These are phyloP conservation scores for Amblyteles armatorius DNA, from an alignment of 2,888 invertebrate species.

Conservation along the genomic window DNA sequence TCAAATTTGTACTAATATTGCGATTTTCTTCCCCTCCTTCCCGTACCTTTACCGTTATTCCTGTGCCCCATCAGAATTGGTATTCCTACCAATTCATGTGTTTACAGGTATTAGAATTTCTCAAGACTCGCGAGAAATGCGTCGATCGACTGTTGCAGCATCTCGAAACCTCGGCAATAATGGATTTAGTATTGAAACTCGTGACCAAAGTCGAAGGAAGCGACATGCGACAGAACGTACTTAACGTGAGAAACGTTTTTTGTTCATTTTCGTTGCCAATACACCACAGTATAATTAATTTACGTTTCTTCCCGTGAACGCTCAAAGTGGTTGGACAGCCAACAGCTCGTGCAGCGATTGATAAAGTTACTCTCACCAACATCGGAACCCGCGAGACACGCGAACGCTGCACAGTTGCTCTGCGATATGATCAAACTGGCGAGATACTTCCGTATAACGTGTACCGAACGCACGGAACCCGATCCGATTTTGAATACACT, in stretches of 20 bases:
- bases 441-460: slow-evolving; percentile 87
- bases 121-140: slow-evolving; percentile 94
- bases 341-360: slow-evolving; percentile 94
- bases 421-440: slow-evolving; percentile 93
- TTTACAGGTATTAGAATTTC: slow-evolving; percentile 96
- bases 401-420: slow-evolving; percentile 94
- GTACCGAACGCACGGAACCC: slow-evolving; percentile 87
- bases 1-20: slow-evolving; percentile 40
- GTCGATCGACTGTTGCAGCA: slow-evolving; percentile 94
- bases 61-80: slow-evolving; percentile 89
- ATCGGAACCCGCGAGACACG: slow-evolving; percentile 91
- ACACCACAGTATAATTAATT: slow-evolving; percentile 45
- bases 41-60: slow-evolving; percentile 64
- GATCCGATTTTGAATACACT: slow-evolving; percentile 91
- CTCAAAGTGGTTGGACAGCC: slow-evolving; percentile 95
- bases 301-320: slow-evolving; percentile 44
- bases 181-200: slow-evolving; percentile 95
- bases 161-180: slow-evolving; percentile 97
- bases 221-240: slow-evolving; percentile 90
- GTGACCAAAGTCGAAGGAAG: slow-evolving; percentile 93
- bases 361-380: slow-evolving; percentile 88
- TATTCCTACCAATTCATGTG: slow-evolving; percentile 96
- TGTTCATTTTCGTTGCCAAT: slow-evolving; percentile 19
- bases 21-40: slow-evolving; percentile 56
- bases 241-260: slow-evolving; percentile 86